Conservation (phyloP, 2,888 invertebrate genomes). For the Drosophila austrosaltans region DNA sequence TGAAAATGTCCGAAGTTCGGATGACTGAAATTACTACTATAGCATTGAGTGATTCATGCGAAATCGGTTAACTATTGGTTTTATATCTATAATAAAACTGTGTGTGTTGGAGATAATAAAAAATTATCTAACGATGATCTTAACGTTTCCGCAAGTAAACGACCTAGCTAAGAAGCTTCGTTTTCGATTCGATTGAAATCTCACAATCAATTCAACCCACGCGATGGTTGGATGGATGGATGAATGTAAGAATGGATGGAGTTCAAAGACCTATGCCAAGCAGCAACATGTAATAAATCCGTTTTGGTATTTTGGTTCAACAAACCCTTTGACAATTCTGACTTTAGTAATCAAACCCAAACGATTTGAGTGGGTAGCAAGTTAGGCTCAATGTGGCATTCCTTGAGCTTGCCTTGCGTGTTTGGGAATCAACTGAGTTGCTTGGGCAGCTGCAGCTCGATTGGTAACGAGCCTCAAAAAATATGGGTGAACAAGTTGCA, state of each 20-base stretch:
- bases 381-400: conserved; percentile 17
- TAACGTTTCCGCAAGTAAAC: background rate
- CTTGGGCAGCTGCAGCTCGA: conserved; percentile 38
- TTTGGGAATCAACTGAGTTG: conserved; percentile 33
- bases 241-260: background rate
- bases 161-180: conserved; percentile 25
- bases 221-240: conserved; percentile 23
- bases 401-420: conserved; percentile 56
- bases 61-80: too few relatives aligned
- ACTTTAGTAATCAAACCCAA: conserved; percentile 55
- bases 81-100: too few relatives aligned
- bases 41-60: too few relatives aligned
- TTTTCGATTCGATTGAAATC: conserved; percentile 25
- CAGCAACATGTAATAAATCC: conserved; percentile 49
- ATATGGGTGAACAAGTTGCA: conserved; percentile 63
- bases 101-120: too few relatives aligned
- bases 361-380: conserved; percentile 13
- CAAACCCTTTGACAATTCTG: conserved; percentile 64
- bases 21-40: too few relatives aligned
- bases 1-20: too few relatives aligned
- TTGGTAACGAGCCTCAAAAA: conserved; percentile 16
- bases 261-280: conserved; percentile 68
- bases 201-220: conserved; percentile 29
- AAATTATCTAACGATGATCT: too few relatives aligned
- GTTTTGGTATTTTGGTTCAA: conserved; percentile 58